Evolutionary conservation across 2,888 invertebrate genomes (phyloP), one percentile per base, ranked within the genome.

Genomic region (Dryocosmus kuriphilus): DNA sequence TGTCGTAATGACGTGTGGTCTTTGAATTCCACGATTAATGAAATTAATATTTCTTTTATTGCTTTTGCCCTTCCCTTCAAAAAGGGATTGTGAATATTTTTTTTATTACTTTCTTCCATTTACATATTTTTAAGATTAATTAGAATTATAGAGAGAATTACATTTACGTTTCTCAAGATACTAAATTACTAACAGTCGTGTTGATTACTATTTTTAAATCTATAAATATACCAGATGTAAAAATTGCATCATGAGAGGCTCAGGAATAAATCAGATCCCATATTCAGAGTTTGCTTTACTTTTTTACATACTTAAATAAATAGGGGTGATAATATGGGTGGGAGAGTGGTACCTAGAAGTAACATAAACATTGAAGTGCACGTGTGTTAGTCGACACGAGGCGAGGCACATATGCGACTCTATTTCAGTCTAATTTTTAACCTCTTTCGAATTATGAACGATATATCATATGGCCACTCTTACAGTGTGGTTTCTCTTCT

Each of bases 1-100:
- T 75, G 51, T 78, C 81, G 77, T 80, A 82, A 85, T 81, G 83
- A 83, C 79, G 78, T 75, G 67, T 76, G 63, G 73, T 65, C 73
- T 76, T 73, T 46, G 79, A 63, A 60, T 55, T 60, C 67, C 41
- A 22, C 74, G 32, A 65, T 61, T 35, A 30, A 71, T 71, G 51
- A 51, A 51, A 71, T 51, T 71, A 30, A 71, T 71, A 71, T 71
- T 51, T 71, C 19, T 19, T 46, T 67, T 67, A 67, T 46, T 67
- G 27, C 38, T 35, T 1, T 65, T 11, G 16, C 51, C 9, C 46
- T 27, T 7, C 11, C 19, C 46, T 30, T 16, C n/a, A n/a, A 71
- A 51, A 11, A 35, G 32, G 5, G 35, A 32, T 35, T 11, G 32
- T 24, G 57, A 9, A 57, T 24, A 51, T 51, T n/a, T n/a, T 8